These are phyloP conservation scores for Catocala sponsa DNA, from an alignment of 2,888 invertebrate species.

Conservation along the genomic window DNA sequence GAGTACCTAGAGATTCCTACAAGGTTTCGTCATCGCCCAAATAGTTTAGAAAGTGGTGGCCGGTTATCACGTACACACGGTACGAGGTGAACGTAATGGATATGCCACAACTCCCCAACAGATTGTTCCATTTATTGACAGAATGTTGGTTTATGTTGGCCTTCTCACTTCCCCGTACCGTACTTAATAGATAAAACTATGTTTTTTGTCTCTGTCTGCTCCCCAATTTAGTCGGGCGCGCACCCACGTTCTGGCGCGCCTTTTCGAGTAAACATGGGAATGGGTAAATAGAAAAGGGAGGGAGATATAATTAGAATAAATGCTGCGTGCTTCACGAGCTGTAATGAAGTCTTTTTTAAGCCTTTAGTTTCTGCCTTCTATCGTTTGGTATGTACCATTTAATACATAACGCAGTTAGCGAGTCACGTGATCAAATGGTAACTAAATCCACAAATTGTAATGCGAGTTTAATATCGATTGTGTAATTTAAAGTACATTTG, in stretches of 20 bases:
- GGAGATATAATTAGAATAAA: conserved; percentile 86
- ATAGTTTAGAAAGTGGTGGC: conserved; percentile 74
- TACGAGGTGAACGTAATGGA: conserved; percentile 70
- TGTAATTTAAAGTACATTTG: conserved; percentile 40
- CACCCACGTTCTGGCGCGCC: conserved; percentile 84
- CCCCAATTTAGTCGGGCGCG: conserved; percentile 81
- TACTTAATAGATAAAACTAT: conserved; percentile 61
- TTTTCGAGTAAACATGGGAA: conserved; percentile 85
- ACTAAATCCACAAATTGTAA: conserved; percentile 5
- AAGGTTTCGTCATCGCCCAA: conserved; percentile 50
- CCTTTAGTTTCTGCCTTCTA: conserved; percentile 7
- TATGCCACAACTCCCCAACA: conserved; percentile 72
- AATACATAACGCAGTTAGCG: not conserved
- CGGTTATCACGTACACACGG: conserved; percentile 68
- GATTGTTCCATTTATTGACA: conserved; percentile 75
- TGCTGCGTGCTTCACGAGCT: conserved; percentile 68
- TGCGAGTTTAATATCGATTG: conserved; percentile 16
- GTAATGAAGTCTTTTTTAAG: conserved; percentile 47
- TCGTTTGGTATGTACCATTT: not conserved
- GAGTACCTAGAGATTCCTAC: conserved; percentile 30
- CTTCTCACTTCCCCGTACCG: conserved; percentile 69
- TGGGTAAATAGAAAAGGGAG: conserved; percentile 84
- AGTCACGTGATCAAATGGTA: too few species aligned
- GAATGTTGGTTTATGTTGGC: conserved; percentile 65
- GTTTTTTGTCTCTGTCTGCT: conserved; percentile 79